A percentile compares a stretch with the other conserved stretches of the same genome.
phyloP scores from a whole-genome alignment of 1,140 invertebrate genomes.

The Bradysia coprophila region DNA sequence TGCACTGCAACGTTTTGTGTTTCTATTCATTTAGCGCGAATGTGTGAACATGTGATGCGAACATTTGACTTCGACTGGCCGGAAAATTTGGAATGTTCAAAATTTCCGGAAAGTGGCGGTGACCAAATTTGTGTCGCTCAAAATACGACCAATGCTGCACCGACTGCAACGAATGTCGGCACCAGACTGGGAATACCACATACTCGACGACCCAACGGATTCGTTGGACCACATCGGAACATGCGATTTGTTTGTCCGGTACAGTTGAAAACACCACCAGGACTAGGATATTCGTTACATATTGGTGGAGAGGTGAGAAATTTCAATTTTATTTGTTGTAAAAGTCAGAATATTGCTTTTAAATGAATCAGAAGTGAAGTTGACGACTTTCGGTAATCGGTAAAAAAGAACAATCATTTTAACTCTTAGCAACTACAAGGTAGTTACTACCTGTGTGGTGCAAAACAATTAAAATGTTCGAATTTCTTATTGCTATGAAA shows the following conservation, averaged over 20 bases:
- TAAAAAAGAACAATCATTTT: too few species aligned
- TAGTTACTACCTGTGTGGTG: not conserved
- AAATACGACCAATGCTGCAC: conserved; percentile 37
- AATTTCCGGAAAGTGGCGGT: conserved; percentile 56
- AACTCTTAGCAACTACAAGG: not conserved
- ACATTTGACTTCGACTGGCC: conserved; percentile 92
- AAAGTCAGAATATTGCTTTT: not conserved
- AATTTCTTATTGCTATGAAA: too few species aligned
- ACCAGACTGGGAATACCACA: conserved; percentile 9
- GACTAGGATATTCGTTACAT: conserved; percentile 59
- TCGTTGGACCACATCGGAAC: conserved; percentile 25
- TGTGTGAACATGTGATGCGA: conserved; percentile 84
- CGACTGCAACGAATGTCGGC: conserved; percentile 13
- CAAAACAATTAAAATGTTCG: too few species aligned
- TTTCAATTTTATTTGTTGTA: not conserved
- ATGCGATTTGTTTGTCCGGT: conserved; percentile 71
- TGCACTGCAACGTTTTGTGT: too few species aligned
- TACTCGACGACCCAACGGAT: conserved; percentile 5
- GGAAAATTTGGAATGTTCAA: conserved; percentile 74
- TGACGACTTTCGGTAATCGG: not conserved
- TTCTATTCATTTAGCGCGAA: too few species aligned
- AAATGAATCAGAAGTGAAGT: not conserved
- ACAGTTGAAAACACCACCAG: conserved; percentile 64
- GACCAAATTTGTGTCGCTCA: conserved; percentile 72
- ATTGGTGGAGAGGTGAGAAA: conserved; percentile 57